A percentile compares a stretch with the other conserved stretches of the same genome.
Conservation (phyloP, 2,113 vertebrate genomes). For the Rhinolophus sinicus region DNA sequence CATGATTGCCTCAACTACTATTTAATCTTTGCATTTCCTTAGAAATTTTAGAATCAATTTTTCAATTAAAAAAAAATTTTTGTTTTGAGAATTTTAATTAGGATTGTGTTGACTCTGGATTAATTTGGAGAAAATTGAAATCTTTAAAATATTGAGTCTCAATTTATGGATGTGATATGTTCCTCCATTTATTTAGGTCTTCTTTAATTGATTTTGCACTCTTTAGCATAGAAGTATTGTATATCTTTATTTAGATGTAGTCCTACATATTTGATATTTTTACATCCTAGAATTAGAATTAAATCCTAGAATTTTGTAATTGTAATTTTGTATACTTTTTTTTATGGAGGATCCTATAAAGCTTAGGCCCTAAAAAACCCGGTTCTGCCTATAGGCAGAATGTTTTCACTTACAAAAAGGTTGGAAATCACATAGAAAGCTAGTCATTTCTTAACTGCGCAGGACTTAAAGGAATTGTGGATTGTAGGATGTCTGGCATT, state of each 20-base stretch:
- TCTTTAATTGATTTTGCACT: neutral
- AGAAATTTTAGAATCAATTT: constrained; percentile 18
- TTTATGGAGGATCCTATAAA: neutral
- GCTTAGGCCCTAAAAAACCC: neutral
- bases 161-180: neutral
- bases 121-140: constrained; percentile 24
- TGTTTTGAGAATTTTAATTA: neutral
- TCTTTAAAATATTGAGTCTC: neutral
- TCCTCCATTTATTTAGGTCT: neutral
- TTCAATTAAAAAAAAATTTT: neutral
- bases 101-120: neutral
- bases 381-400: neutral
- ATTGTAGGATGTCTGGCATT: neutral
- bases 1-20: neutral
- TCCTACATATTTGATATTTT: constrained; percentile 8
- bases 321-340: constrained; percentile 22
- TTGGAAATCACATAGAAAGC: neutral
- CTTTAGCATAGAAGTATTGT: neutral
- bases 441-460: constrained; percentile 10
- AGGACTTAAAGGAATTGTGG: neutral
- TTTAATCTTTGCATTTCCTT: neutral
- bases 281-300: neutral
- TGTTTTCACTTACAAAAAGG: neutral
- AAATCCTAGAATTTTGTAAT: neutral
- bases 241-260: constrained; percentile 1